These are phyloP conservation scores for Varroa destructor DNA, from an alignment of 1,140 invertebrate genomes.

Conservation along the genomic window DNA sequence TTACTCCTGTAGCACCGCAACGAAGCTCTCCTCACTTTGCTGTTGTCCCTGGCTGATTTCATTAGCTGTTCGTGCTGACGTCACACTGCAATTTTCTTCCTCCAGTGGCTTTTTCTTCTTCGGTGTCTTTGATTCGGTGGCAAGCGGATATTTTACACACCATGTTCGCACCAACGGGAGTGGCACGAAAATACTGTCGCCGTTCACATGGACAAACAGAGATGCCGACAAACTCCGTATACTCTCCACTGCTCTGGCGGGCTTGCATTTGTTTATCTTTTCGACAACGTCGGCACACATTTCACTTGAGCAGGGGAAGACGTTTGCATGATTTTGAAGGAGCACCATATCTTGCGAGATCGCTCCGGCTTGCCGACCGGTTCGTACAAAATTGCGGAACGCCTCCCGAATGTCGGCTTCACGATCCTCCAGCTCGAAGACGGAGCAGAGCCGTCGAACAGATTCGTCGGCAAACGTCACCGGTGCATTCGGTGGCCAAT, in stretches of 20 bases:
- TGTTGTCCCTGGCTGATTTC: too few relatives aligned
- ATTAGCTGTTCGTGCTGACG: neutral
- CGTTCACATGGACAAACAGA: conserved; percentile 9
- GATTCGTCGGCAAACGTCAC: conserved; percentile 16
- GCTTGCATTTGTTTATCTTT: conserved; percentile 22
- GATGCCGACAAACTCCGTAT: neutral
- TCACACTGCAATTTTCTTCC: neutral
- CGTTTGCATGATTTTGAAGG: neutral
- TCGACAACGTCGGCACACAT: neutral
- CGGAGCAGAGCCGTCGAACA: conserved; percentile 22
- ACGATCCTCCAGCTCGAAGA: conserved; percentile 5
- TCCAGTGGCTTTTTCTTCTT: conserved; percentile 19
- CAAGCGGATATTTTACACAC: conserved; percentile 8
- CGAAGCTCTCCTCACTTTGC: too few relatives aligned
- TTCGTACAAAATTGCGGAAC: conserved; percentile 6
- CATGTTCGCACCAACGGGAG: conserved; percentile 13
- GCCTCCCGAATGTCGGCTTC: neutral
- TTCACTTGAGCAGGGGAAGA: neutral
- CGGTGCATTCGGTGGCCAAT: conserved; percentile 16
- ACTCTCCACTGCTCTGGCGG: neutral
- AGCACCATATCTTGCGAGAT: neutral
- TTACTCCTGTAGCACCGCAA: too few relatives aligned
- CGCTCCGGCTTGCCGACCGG: neutral
- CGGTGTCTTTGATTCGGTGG: neutral
- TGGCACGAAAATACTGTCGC: neutral